These are phyloP conservation scores for Clanis bilineata DNA, from an alignment of 2,888 invertebrate species.

Conservation along the genomic window DNA sequence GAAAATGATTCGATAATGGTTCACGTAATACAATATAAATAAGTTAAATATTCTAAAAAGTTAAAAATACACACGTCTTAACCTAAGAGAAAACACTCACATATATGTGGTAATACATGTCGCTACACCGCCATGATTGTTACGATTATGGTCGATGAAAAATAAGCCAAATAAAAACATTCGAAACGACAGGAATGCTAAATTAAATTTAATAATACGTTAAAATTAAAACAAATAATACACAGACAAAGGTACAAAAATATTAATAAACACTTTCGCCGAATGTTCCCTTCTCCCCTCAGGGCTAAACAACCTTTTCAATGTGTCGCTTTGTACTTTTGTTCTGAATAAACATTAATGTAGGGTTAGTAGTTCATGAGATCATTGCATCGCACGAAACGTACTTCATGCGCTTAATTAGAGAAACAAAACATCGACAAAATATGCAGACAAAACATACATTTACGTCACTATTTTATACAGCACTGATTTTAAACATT, in stretches of 20 bases:
- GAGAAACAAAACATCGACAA: slow-evolving; percentile 67
- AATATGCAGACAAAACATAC: slow-evolving; percentile 74
- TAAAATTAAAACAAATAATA: slow-evolving; percentile 67
- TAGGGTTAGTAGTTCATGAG: slow-evolving; percentile 81
- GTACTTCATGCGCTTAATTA: slow-evolving; percentile 72
- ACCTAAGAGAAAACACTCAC: slow-evolving; percentile 80
- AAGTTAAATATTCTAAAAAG: slow-evolving; percentile 82
- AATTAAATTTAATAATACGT: slow-evolving; percentile 57
- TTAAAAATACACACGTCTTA: slow-evolving; percentile 82
- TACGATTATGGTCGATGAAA: slow-evolving; percentile 35
- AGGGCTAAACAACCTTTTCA: slow-evolving; percentile 35
- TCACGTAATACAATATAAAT: slow-evolving; percentile 81
- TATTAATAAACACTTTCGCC: slow-evolving; percentile 63
- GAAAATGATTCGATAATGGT: slow-evolving; percentile 77
- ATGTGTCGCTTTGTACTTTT: slow-evolving; percentile 75
- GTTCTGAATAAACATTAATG: slow-evolving; percentile 66
- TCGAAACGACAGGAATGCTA: slow-evolving; percentile 69
- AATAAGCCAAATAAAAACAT: slow-evolving; percentile 67
- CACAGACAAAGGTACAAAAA: slow-evolving; percentile 78
- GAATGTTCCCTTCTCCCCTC: slow-evolving; percentile 38
- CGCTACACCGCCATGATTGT: slow-evolving; percentile 41
- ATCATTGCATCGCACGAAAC: slow-evolving; percentile 74
- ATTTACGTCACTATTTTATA: slow-evolving; percentile 64
- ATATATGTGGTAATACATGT: slow-evolving; percentile 57
- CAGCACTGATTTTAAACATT: slow-evolving; percentile 56